A percentile compares a stretch with the other conserved stretches of the same genome.
Conservation (phyloP, 2,113 vertebrate genomes). For the Bolborhynchus lineola region DNA sequence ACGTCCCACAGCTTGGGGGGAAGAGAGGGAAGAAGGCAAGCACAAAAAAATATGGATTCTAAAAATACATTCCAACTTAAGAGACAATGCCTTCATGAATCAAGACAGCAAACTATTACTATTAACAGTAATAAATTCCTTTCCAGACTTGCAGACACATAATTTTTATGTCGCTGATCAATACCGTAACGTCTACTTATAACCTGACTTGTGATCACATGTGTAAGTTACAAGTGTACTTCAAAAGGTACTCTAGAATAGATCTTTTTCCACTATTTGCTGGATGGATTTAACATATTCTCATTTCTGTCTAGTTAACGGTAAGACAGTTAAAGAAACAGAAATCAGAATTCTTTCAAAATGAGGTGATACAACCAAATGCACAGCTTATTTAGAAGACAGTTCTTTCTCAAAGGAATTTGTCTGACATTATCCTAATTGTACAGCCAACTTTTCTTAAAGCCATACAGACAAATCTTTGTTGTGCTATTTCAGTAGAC, state of each 20-base stretch:
- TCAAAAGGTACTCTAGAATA: neutral
- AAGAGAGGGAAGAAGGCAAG: fast-evolving
- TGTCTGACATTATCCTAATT: neutral
- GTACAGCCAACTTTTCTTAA: neutral
- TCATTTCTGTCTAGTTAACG: neutral
- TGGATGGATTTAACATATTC: neutral
- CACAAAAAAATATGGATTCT: neutral
- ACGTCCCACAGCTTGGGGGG: neutral
- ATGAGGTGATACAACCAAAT: neutral
- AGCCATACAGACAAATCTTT: neutral
- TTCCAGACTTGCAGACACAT: fast-evolving
- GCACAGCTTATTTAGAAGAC: neutral
- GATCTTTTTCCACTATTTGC: neutral
- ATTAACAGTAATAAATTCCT: neutral
- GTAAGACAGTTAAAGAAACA: neutral
- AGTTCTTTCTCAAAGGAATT: neutral
- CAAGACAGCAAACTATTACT: neutral
- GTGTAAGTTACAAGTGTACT: neutral
- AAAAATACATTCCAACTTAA: neutral
- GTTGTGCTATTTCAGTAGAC: neutral
- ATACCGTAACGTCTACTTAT: neutral
- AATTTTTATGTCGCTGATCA: neutral
- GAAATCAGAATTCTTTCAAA: neutral
- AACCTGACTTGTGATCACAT: neutral
- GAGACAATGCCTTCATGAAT: neutral